These are phyloP conservation scores for Tachina grossa DNA, from an alignment of 2,888 invertebrate genomes.

Conservation along the genomic window DNA sequence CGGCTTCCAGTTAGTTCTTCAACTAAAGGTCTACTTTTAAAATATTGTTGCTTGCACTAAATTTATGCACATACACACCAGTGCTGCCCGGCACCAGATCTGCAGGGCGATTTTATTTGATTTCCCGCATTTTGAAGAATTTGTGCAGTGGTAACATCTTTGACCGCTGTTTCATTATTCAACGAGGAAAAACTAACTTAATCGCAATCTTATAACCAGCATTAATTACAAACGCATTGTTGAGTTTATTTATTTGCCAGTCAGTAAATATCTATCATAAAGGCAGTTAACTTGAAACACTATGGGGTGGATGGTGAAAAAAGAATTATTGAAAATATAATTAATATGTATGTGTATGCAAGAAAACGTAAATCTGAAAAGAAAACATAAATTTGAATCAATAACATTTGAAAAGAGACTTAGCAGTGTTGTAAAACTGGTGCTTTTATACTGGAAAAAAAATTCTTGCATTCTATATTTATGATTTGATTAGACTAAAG, in stretches of 20 bases:
- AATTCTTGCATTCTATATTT: no score
- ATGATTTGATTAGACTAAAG: no score
- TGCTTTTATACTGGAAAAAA: no score
- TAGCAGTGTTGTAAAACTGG: no score
- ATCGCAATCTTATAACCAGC: conserved; percentile 81
- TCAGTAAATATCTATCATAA: background rate
- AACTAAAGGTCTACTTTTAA: no score
- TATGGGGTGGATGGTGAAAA: background rate
- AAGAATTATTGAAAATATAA: background rate
- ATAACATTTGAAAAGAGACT: no score
- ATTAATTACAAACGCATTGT: conserved; percentile 78
- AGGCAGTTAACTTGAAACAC: conserved; percentile 16
- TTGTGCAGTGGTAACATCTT: background rate
- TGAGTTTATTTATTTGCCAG: conserved; percentile 55
- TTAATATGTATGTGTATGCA: background rate
- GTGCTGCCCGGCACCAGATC: background rate
- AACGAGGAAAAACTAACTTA: conserved; percentile 68
- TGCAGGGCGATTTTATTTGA: background rate
- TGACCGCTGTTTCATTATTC: background rate
- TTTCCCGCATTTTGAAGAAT: background rate
- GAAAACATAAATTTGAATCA: no score
- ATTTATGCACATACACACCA: no score
- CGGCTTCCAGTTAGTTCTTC: no score
- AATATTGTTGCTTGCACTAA: no score
- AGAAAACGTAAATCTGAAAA: no score